Base-by-base conservation (phyloP, 2,888 invertebrate genomes). In the Nymphalis polychloros region DNA sequence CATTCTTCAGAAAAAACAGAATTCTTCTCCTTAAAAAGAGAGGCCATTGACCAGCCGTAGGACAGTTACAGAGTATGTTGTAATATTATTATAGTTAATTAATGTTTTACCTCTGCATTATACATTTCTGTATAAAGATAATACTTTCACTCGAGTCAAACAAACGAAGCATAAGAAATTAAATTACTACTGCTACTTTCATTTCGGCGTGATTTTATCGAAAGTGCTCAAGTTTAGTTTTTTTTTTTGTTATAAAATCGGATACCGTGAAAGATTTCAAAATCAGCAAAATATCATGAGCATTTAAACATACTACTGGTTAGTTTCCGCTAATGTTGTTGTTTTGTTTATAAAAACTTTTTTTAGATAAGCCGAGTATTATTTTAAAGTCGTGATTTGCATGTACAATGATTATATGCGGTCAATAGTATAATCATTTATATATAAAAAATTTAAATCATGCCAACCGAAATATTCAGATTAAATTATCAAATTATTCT, bases 181-280 rank as follows among this genome's bases (percentile, higher is more conserved):
- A 66, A 66, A 49, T 66, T 61, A 55, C 35, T 61, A 66, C 66
- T n/a, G 48, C 53, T 66, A 66, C 66, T 67, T 67, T 62, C 66
- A 41, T 67, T 52, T 61, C 48, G 41, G 31, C 16, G 50, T 20
- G n/a, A 61, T 53, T 60, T 47, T 41, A 57, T 57, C 57, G 19
- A 57, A 57, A 57, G 57, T 57, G 17, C 8, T n/a, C 19, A 10
- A 41, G 10, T 13, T 19, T 19, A 19, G 23, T 23, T 35, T 57
- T 19, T 10, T 41, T 41, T n/a, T 41, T 57, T 57, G 20, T 57
- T 57, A 41, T 41, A 57, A 19, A 57, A 41, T 55, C n/a, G 8
- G n/a, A 17, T 16, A 57, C 13, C 57, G 57, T 41, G 35, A 57
- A 19, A 41, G 41, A 27, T 17, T 41, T 57, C 2, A 23, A 27